phyloP scores from a whole-genome alignment of 2,888 invertebrate genomes.

The Archips crataeganus region DNA sequence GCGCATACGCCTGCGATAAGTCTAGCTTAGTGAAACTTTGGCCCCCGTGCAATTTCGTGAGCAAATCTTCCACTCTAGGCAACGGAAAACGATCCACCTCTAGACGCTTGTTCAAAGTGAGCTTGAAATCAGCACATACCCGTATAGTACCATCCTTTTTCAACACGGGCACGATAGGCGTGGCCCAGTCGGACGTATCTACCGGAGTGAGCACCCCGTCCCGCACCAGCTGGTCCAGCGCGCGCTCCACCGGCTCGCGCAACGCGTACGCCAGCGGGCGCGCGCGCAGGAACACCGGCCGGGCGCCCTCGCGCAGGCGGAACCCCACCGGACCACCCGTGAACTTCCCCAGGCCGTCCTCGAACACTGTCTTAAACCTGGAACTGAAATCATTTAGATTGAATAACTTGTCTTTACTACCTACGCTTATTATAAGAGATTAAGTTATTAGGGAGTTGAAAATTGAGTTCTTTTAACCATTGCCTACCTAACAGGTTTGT shows the following conservation, averaged over 20 bases:
- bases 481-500: slow-evolving; percentile 4
- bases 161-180: background rate
- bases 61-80: too few species aligned
- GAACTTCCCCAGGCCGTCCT: slow-evolving; percentile 12
- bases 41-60: too few species aligned
- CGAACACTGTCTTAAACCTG: slow-evolving; percentile 14
- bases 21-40: too few species aligned
- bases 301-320: slow-evolving; percentile 10
- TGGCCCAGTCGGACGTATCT: background rate
- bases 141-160: background rate
- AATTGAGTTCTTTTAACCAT: slow-evolving; percentile 9
- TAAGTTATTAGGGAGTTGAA: background rate
- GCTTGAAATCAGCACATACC: background rate
- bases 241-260: slow-evolving; percentile 2
- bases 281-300: slow-evolving; percentile 15
- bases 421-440: background rate
- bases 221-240: background rate
- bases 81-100: background rate
- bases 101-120: background rate
- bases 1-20: too few species aligned
- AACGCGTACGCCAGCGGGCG: background rate
- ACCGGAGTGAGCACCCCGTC: background rate
- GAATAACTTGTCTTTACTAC: background rate
- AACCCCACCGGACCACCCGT: slow-evolving; percentile 2
- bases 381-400: background rate